These are phyloP conservation scores for Erythrocercus mccallii DNA, from an alignment of 2,113 vertebrate genomes.

Conservation along the genomic window DNA sequence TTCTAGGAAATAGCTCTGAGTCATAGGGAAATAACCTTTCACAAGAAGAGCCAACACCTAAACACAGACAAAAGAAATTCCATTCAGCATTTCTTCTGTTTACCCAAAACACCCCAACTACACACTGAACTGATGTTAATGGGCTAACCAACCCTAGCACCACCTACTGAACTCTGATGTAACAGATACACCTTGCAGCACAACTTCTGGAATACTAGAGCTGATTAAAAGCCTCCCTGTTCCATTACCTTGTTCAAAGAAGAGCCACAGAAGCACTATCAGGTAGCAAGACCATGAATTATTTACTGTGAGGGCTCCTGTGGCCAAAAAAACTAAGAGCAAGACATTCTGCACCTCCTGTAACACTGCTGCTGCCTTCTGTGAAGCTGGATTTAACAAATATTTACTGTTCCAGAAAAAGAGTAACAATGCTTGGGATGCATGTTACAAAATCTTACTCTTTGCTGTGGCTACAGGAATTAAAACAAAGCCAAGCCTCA, in stretches of 20 bases:
- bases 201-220: neutral
- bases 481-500: neutral
- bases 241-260: neutral
- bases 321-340: neutral
- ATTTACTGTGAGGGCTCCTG: slow-evolving; percentile 12
- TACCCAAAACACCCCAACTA: neutral
- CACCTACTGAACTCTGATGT: neutral
- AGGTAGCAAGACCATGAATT: slow-evolving; percentile 28
- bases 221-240: neutral
- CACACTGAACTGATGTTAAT: neutral
- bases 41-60: slow-evolving; percentile 91
- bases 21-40: slow-evolving; percentile 87
- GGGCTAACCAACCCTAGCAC: neutral
- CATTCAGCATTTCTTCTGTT: neutral
- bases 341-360: neutral
- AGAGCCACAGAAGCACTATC: slow-evolving; percentile 2
- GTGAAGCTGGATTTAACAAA: neutral
- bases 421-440: neutral
- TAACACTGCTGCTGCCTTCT: neutral
- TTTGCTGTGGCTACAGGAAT: neutral
- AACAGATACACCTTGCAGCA: neutral
- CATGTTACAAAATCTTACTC: neutral
- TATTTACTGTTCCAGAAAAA: neutral
- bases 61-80: neutral
- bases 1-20: slow-evolving; percentile 81